Evolutionary conservation across 1,140 invertebrate genomes (phyloP).

Genomic region (Zelostemma sp.): DNA sequence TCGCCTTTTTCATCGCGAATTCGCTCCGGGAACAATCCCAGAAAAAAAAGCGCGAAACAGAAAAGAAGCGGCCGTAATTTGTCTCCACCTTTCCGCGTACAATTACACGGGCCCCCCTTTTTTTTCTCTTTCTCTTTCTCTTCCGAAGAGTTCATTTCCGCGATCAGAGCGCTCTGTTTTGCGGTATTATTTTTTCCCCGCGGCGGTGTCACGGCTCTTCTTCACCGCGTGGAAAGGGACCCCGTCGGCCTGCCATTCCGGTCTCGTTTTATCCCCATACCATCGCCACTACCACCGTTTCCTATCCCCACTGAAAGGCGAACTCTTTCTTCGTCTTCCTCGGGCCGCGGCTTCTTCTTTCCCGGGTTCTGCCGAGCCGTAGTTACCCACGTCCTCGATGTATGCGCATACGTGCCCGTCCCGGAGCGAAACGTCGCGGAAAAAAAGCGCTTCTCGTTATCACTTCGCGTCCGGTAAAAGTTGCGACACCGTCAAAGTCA

Average conservation of each 20-base stretch:
- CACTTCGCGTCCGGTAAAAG: too few species aligned
- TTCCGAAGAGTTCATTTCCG: conserved; percentile 26
- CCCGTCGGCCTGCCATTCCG: conserved; percentile 21
- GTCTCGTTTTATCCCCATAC: conserved; percentile 32
- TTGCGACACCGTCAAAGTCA: too few species aligned
- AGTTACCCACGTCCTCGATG: conserved; percentile 16
- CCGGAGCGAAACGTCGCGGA: too few species aligned
- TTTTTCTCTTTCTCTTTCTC: conserved; percentile 6
- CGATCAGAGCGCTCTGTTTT: conserved; percentile 36
- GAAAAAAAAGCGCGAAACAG: too few species aligned
- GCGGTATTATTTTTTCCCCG: conserved; percentile 40
- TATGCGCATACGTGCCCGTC: too few species aligned
- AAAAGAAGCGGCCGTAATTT: too few species aligned
- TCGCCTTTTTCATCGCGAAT: too few species aligned
- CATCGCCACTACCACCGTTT: conserved; percentile 1
- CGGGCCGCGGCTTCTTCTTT: conserved; percentile 19
- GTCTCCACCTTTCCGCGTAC: too few species aligned
- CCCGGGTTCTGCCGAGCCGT: conserved; percentile 2
- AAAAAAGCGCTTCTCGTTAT: too few species aligned
- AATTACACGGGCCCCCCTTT: conserved; percentile 8
- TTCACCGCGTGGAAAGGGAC: conserved; percentile 35
- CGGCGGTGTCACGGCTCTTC: too few species aligned
- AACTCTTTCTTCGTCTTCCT: conserved; percentile 23
- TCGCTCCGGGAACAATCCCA: too few species aligned
- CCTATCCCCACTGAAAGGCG: conserved; percentile 16